These are phyloP conservation scores for Sinhomidia bicolor DNA, from an alignment of 2,888 invertebrate species.

Conservation along the genomic window DNA sequence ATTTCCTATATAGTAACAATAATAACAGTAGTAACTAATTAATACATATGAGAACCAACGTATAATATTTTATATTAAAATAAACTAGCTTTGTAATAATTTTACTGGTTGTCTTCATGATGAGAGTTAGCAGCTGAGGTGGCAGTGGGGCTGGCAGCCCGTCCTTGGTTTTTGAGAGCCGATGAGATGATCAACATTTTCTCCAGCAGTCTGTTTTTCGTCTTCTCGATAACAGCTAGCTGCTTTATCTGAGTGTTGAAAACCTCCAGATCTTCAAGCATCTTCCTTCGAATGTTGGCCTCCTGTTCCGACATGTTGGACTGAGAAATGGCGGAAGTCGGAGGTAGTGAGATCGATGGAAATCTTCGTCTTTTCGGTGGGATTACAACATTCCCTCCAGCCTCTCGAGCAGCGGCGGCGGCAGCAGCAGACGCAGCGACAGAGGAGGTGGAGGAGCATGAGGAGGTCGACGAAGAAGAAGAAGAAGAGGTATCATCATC, in stretches of 20 bases:
- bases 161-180: constrained; percentile 68
- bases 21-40: not conserved
- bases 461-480: not conserved
- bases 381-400: constrained; percentile 51
- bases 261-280: constrained; percentile 75
- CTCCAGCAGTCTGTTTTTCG: constrained; percentile 74
- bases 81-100: constrained; percentile 18
- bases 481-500: too few relatives aligned
- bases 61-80: not conserved
- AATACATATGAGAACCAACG: constrained; percentile 61
- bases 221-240: constrained; percentile 75
- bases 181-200: constrained; percentile 75
- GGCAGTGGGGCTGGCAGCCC: constrained; percentile 65
- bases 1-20: constrained; percentile 26
- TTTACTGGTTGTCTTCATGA: constrained; percentile 68
- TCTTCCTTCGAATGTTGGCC: constrained; percentile 75
- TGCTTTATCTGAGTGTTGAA: constrained; percentile 76
- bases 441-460: constrained; percentile 44
- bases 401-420: constrained; percentile 43
- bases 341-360: constrained; percentile 74
- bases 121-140: constrained; percentile 63
- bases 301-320: constrained; percentile 68
- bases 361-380: constrained; percentile 79
- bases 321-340: constrained; percentile 63
- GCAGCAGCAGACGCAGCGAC: too few relatives aligned